Evolutionary conservation across 2,113 vertebrate genomes (phyloP).

Genomic region (Anseranas semipalmata): DNA sequence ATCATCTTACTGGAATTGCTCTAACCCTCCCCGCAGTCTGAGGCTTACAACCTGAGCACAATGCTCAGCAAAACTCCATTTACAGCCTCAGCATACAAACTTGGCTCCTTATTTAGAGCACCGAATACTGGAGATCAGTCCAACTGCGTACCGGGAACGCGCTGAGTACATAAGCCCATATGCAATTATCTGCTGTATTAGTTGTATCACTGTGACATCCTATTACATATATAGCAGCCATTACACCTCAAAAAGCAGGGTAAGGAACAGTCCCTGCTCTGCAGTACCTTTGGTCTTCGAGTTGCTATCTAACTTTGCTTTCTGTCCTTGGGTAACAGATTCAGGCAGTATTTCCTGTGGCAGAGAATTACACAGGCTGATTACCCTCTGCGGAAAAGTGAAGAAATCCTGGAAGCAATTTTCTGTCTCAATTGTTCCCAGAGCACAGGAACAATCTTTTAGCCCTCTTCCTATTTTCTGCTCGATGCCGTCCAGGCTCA

Average conservation of each 20-base stretch:
- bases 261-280: background rate
- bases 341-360: constrained; percentile 34
- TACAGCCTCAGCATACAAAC: background rate
- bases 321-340: constrained; percentile 30
- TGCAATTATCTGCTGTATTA: background rate
- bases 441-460: constrained; percentile 23
- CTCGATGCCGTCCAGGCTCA: background rate
- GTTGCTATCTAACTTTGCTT: background rate
- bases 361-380: constrained; percentile 51
- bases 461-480: constrained; percentile 25
- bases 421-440: constrained; percentile 59
- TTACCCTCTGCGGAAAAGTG: constrained; percentile 46
- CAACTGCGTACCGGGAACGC: background rate
- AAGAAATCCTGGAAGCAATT: constrained; percentile 71
- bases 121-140: background rate
- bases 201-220: background rate
- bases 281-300: background rate
- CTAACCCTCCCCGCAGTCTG: background rate
- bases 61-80: background rate
- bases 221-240: background rate
- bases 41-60: background rate
- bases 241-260: background rate
- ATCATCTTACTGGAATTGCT: background rate
- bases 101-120: background rate
- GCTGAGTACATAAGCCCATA: background rate